Evolutionary conservation across 2,888 invertebrate species (phyloP).

Genomic region (Auanema freiburgensis): DNA sequence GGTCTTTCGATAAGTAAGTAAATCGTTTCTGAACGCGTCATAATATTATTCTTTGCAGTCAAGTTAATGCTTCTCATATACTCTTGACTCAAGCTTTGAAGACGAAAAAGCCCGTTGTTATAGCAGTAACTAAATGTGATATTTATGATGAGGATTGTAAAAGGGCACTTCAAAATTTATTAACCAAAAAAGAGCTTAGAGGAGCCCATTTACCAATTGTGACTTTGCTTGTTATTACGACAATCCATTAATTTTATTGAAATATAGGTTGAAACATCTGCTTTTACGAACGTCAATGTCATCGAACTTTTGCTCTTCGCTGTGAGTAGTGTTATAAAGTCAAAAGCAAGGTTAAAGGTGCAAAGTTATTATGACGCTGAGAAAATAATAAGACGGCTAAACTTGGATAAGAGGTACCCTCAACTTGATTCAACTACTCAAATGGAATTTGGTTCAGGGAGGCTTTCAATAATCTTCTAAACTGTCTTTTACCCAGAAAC

Average conservation of each 20-base stretch:
- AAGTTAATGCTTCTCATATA: background rate
- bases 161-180: conserved; percentile 84
- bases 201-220: conserved; percentile 33
- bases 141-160: conserved; percentile 72
- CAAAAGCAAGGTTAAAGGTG: conserved; percentile 16
- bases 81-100: conserved; percentile 70
- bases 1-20: conserved; percentile 79
- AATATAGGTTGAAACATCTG: conserved; percentile 81
- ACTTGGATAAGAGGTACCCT: conserved; percentile 4
- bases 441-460: conserved; percentile 13
- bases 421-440: background rate
- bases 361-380: conserved; percentile 26
- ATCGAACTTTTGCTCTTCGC: conserved; percentile 84
- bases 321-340: conserved; percentile 67
- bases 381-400: conserved; percentile 8
- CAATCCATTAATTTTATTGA: conserved; percentile 31
- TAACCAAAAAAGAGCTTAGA: conserved; percentile 87
- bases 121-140: conserved; percentile 94
- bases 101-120: conserved; percentile 87
- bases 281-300: conserved; percentile 93
- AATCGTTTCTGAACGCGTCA: background rate
- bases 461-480: conserved; percentile 20
- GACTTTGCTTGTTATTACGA: conserved; percentile 3
- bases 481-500: conserved; percentile 16
- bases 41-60: background rate